A percentile compares a stretch with the other conserved stretches of the same genome.
Evolutionary conservation across 2,888 invertebrate species (phyloP).

Genomic region (Lepidochitona cinerea): DNA sequence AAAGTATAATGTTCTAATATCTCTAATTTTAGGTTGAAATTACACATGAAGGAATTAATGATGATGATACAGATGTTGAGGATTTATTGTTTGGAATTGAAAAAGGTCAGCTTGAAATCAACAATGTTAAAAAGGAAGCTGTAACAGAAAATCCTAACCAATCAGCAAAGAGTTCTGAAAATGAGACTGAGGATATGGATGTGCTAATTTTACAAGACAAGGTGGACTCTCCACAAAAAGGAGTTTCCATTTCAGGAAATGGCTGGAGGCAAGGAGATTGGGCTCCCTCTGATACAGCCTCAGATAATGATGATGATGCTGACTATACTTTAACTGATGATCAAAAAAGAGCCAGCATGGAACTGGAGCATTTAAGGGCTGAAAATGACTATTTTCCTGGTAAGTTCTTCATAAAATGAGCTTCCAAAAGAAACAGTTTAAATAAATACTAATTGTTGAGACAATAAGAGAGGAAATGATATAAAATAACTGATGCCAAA

Average conservation of each 20-base stretch:
- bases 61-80: background rate
- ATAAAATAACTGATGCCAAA: too few relatives aligned
- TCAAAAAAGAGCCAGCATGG: constrained; percentile 59
- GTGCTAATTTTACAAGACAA: background rate
- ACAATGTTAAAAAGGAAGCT: background rate
- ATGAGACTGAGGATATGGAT: background rate
- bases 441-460: too few relatives aligned
- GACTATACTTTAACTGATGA: constrained; percentile 58
- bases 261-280: background rate
- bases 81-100: background rate
- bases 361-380: constrained; percentile 55
- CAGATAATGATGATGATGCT: constrained; percentile 16
- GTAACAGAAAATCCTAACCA: background rate
- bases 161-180: background rate
- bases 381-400: constrained; percentile 50
- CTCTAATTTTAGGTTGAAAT: too few relatives aligned
- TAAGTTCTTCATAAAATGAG: constrained; percentile 13
- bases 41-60: too few relatives aligned
- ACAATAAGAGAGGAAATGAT: too few relatives aligned
- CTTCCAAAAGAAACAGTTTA: too few relatives aligned
- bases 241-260: background rate
- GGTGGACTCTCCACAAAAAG: background rate
- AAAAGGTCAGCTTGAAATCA: background rate
- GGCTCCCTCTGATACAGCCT: background rate
- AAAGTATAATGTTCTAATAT: too few relatives aligned